Evolutionary conservation across 2,113 vertebrate species (phyloP).

Genomic region (Elachura formosa): DNA sequence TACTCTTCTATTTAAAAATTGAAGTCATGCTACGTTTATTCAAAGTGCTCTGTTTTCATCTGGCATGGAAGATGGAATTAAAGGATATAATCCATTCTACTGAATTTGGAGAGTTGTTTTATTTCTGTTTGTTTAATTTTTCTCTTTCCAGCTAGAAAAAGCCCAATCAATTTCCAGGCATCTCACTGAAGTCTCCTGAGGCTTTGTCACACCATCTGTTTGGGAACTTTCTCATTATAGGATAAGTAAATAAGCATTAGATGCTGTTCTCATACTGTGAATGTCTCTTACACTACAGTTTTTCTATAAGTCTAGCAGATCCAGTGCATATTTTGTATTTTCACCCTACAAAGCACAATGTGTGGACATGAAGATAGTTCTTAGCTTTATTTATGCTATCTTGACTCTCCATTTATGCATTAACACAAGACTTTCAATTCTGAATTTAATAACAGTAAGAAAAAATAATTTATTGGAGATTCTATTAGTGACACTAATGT

Average conservation of each 20-base stretch:
- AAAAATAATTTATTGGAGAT: neutral
- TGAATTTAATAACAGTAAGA: neutral
- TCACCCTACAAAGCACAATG: neutral
- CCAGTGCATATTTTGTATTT: neutral
- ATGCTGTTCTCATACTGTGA: neutral
- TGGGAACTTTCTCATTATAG: neutral
- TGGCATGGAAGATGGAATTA: neutral
- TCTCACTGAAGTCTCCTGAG: neutral
- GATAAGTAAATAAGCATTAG: neutral
- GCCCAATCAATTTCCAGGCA: neutral
- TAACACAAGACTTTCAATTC: neutral
- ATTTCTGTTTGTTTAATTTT: neutral
- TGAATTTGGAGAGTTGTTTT: neutral
- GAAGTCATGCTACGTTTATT: neutral
- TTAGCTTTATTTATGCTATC: neutral
- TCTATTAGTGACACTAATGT: neutral
- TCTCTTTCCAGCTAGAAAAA: neutral
- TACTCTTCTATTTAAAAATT: neutral
- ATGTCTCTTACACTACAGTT: neutral
- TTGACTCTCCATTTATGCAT: neutral
- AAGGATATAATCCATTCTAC: neutral
- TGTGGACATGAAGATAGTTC: neutral
- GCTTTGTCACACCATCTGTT: neutral
- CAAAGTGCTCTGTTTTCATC: neutral
- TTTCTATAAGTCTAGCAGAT: neutral